Conservation (phyloP, 2,797 vertebrate species). For the Ctenopoma multispine region DNA sequence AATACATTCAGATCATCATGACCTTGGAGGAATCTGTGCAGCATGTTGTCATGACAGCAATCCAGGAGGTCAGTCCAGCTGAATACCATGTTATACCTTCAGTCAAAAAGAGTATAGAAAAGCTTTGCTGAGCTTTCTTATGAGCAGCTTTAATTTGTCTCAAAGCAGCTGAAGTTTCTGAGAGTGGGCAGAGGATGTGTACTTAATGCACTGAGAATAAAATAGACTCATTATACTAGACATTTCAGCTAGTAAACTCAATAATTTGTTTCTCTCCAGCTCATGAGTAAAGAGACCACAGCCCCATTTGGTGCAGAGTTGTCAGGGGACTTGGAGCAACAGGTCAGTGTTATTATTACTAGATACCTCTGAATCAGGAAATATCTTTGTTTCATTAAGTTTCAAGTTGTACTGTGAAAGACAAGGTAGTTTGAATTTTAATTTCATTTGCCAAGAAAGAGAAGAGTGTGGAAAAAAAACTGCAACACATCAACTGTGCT, state of each 20-base stretch:
- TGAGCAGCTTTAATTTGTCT: constrained; percentile 4
- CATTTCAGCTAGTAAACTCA: constrained; percentile 27
- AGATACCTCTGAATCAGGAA: neutral
- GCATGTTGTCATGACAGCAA: constrained; percentile 98
- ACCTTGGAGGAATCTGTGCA: constrained; percentile 98
- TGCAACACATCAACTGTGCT: neutral
- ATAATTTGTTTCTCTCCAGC: constrained; percentile 78
- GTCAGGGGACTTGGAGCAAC: constrained; percentile 89
- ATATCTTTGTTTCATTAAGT: neutral
- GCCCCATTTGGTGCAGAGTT: constrained; percentile 83
- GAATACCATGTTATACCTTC: neutral
- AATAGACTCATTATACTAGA: neutral
- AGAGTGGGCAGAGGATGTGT: neutral
- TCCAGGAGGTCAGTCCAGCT: constrained; percentile 91
- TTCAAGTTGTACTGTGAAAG: neutral
- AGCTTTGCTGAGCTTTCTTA: constrained; percentile 1
- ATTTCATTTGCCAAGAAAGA: no score
- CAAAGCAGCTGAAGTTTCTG: neutral
- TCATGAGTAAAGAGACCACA: constrained; percentile 91
- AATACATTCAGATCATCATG: constrained; percentile 98
- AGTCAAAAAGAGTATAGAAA: constrained; percentile 5
- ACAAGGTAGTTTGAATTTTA: neutral
- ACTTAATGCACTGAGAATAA: neutral
- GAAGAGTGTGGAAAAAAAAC: no score
- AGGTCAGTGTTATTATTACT: constrained; percentile 81